Conservation (phyloP, 2,113 vertebrate species). For the Tragulus kanchil region DNA sequence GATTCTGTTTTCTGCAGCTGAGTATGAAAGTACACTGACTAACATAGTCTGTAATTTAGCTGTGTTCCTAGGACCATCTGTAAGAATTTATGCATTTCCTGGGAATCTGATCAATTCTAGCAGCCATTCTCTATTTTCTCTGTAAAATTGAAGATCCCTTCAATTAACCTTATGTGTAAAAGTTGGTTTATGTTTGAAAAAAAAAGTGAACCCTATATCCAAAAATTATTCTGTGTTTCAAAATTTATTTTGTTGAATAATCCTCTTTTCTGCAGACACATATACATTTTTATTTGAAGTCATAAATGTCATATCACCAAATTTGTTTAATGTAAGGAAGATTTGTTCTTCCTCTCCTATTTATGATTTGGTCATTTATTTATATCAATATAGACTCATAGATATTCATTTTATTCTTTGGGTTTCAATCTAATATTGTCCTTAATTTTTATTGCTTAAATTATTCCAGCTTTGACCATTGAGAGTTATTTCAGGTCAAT, state of each 20-base stretch:
- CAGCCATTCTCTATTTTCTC: constrained; percentile 18
- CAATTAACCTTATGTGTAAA: constrained; percentile 52
- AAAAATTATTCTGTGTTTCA: background rate
- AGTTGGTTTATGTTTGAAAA: constrained; percentile 19
- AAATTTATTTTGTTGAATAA: constrained; percentile 5
- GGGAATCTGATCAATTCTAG: constrained; percentile 52
- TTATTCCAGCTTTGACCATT: background rate
- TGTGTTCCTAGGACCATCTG: constrained; percentile 60
- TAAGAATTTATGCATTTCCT: constrained; percentile 59
- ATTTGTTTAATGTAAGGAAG: constrained; percentile 6
- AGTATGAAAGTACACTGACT: constrained; percentile 54
- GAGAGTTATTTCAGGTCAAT: background rate
- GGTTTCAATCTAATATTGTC: background rate
- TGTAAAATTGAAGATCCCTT: background rate
- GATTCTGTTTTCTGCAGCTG: constrained; percentile 64
- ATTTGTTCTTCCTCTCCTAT: background rate
- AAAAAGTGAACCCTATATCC: background rate
- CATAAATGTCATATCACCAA: background rate
- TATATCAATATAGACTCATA: background rate
- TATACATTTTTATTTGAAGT: constrained; percentile 24
- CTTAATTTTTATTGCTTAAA: background rate
- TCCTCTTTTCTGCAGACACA: background rate
- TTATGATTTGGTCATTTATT: constrained; percentile 23
- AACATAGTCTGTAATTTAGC: constrained; percentile 45
- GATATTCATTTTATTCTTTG: constrained; percentile 17